A percentile compares a stretch with the other conserved stretches of the same genome.
Evolutionary conservation across 35 echinoderm and acorn worm genomes (phyloP).

Genomic region (Heliocidaris erythrogramma): DNA sequence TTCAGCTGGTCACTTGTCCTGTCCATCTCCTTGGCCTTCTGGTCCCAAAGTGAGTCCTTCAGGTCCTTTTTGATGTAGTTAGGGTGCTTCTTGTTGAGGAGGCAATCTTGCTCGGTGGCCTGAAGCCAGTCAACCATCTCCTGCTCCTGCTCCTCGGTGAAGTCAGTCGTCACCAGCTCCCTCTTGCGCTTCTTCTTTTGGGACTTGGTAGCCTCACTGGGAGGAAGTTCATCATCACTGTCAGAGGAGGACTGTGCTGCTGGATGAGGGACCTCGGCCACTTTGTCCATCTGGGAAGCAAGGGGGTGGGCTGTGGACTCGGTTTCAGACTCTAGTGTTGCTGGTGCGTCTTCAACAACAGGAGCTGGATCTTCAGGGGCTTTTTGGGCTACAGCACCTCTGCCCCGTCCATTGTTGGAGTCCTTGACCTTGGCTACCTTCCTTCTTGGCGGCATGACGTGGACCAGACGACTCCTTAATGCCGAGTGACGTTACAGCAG

Average conservation of each 20-base stretch:
- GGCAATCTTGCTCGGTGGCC: slow-evolving; percentile 58
- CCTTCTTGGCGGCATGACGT: slow-evolving; percentile 46
- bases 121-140: slow-evolving; percentile 58
- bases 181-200: no score
- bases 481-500: neutral
- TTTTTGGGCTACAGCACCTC: slow-evolving; percentile 56
- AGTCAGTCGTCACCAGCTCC: slow-evolving; percentile 29
- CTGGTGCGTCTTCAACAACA: slow-evolving; percentile 53
- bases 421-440: slow-evolving; percentile 43
- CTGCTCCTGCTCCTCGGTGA: slow-evolving; percentile 61
- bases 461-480: slow-evolving; percentile 7
- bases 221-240: slow-evolving; percentile 51
- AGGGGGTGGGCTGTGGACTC: slow-evolving; percentile 11
- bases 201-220: slow-evolving; percentile 52
- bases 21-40: slow-evolving; percentile 61
- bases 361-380: slow-evolving; percentile 52
- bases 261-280: slow-evolving; percentile 53
- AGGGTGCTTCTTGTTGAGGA: slow-evolving; percentile 60
- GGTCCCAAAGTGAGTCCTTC: slow-evolving; percentile 54
- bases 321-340: neutral
- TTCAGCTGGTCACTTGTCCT: slow-evolving; percentile 62
- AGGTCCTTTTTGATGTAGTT: slow-evolving; percentile 51
- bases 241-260: slow-evolving; percentile 53
- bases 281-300: slow-evolving; percentile 52
- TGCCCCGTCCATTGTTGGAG: slow-evolving; percentile 38